phyloP scores from a whole-genome alignment of 2,888 invertebrate genomes.

The Syrista parreyssii region DNA sequence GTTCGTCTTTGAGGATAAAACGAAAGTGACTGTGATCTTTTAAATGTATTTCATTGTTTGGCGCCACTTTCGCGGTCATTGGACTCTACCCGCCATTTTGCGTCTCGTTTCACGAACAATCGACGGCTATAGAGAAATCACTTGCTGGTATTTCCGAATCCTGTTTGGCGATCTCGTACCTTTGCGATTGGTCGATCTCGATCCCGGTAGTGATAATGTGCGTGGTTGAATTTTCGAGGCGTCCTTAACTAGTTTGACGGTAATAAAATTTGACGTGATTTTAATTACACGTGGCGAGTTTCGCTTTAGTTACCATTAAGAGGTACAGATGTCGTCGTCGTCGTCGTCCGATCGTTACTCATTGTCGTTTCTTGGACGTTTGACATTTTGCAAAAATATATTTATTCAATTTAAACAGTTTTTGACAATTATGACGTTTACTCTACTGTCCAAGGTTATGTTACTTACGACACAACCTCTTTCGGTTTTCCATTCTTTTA shows the following conservation, averaged over 20 bases:
- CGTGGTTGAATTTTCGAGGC: neutral
- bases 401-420: no score
- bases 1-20: neutral
- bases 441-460: neutral
- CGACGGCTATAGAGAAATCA: neutral
- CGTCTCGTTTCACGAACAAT: neutral
- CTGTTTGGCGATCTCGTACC: neutral
- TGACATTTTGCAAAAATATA: neutral
- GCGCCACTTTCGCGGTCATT: neutral
- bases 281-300: no score
- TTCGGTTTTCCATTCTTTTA: neutral
- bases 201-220: neutral
- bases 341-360: neutral
- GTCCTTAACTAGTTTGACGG: neutral
- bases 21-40: neutral
- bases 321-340: neutral
- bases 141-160: neutral
- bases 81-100: neutral
- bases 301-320: no score
- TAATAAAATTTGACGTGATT: neutral
- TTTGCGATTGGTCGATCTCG: neutral
- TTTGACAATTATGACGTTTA: no score
- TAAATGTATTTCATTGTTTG: neutral
- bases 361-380: neutral
- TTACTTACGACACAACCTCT: neutral